Evolutionary conservation across 2,888 invertebrate genomes (phyloP).

Genomic region (Watsonalla cultraria): DNA sequence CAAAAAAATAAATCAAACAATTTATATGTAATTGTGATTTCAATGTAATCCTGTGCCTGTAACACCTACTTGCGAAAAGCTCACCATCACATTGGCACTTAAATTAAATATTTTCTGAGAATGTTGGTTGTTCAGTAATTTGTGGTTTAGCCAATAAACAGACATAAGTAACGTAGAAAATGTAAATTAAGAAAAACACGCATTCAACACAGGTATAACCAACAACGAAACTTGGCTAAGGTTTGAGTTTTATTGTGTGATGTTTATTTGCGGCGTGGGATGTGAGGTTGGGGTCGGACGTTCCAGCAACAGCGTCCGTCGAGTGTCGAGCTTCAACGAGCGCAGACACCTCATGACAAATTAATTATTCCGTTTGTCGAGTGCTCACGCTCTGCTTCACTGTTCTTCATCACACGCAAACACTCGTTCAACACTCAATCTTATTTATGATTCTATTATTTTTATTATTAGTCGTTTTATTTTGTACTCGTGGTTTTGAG

Average conservation of each 20-base stretch:
- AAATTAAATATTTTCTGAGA: too few relatives aligned
- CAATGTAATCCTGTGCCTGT: too few relatives aligned
- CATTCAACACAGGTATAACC: background rate
- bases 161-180: too few relatives aligned
- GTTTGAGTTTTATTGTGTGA: background rate
- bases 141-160: too few relatives aligned
- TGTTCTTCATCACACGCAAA: background rate
- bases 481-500: too few relatives aligned
- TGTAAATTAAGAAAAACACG: too few relatives aligned
- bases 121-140: too few relatives aligned
- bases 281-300: conserved; percentile 13
- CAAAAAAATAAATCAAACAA: too few relatives aligned
- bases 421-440: background rate
- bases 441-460: background rate
- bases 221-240: background rate
- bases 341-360: conserved; percentile 49
- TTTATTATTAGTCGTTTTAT: background rate
- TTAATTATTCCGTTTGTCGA: conserved; percentile 56
- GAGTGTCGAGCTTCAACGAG: conserved; percentile 27
- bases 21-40: too few relatives aligned
- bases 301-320: background rate
- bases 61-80: too few relatives aligned
- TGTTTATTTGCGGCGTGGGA: conserved; percentile 22
- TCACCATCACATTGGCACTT: too few relatives aligned
- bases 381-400: background rate